These are phyloP conservation scores for Amphipyra berbera DNA, from an alignment of 2,888 invertebrate genomes.

Conservation along the genomic window DNA sequence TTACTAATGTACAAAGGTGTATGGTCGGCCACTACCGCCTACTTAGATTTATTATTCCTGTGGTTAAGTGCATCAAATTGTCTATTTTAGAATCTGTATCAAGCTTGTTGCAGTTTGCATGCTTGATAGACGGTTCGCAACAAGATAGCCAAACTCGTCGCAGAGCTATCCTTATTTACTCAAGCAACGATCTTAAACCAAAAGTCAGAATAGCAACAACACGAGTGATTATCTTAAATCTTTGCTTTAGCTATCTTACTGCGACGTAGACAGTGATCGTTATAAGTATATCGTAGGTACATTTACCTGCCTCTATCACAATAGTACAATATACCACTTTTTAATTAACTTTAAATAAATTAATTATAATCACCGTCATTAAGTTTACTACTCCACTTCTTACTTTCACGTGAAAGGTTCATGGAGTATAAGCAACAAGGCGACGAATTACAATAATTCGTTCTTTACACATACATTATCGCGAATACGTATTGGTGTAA, in stretches of 20 bases:
- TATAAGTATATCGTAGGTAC: neutral
- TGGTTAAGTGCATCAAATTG: constrained; percentile 7
- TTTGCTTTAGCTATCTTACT: neutral
- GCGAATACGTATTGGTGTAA: constrained; percentile 20
- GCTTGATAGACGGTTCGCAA: no score
- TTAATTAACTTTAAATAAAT: constrained; percentile 46
- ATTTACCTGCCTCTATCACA: constrained; percentile 18
- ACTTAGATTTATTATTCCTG: constrained; percentile 12
- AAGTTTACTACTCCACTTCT: constrained; percentile 38
- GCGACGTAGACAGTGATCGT: constrained; percentile 1
- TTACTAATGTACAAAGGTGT: constrained; percentile 41
- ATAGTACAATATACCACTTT: constrained; percentile 37
- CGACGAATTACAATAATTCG: constrained; percentile 7
- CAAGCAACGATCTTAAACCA: no score
- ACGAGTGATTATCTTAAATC: neutral
- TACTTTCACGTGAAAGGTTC: constrained; percentile 49
- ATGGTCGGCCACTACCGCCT: neutral
- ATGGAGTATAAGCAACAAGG: constrained; percentile 29
- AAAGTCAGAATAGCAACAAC: no score
- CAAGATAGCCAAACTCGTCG: no score
- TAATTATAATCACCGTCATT: constrained; percentile 34
- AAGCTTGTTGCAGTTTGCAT: neutral
- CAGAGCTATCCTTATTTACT: no score
- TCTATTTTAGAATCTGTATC: neutral
- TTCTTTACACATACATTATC: constrained; percentile 8